Percentiles rank a stretch among this genome's conserved stretches.
These are phyloP conservation scores for Microcebus griseorufus DNA, from an alignment of 2,113 vertebrate genomes.

Conservation along the genomic window DNA sequence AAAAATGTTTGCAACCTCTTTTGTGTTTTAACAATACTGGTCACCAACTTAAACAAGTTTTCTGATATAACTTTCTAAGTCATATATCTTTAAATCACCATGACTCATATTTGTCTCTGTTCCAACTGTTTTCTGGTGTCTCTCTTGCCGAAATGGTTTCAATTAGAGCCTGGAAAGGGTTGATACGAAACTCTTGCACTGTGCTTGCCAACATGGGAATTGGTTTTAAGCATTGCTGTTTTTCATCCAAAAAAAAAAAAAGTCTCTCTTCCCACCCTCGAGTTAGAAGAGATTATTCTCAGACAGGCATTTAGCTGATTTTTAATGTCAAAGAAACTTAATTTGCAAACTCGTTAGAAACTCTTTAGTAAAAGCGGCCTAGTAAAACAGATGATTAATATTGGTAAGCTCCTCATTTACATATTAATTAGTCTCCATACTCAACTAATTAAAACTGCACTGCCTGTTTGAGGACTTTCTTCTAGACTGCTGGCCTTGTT, in stretches of 20 bases:
- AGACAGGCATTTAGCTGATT: constrained; percentile 79
- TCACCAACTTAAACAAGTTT: background rate
- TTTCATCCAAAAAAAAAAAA: constrained; percentile 79
- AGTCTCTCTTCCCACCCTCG: constrained; percentile 43
- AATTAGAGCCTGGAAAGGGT: constrained; percentile 81
- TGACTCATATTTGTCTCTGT: constrained; percentile 5
- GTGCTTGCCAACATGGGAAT: constrained; percentile 84
- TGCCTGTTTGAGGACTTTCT: constrained; percentile 82
- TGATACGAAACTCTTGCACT: constrained; percentile 64
- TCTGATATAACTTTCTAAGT: background rate
- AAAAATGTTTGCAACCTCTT: background rate
- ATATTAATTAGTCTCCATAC: constrained; percentile 89
- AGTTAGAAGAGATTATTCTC: constrained; percentile 76
- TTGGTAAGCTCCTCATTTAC: constrained; percentile 86
- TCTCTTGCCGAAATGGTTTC: constrained; percentile 81
- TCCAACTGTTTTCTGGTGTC: constrained; percentile 77
- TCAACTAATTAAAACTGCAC: constrained; percentile 85
- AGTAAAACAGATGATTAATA: constrained; percentile 89
- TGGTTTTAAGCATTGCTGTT: constrained; percentile 79
- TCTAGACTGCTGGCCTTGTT: constrained; percentile 76
- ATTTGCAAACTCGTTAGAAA: constrained; percentile 86
- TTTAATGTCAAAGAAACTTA: constrained; percentile 85
- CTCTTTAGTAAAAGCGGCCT: constrained; percentile 83
- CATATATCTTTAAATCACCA: constrained; percentile 43
- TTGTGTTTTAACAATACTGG: background rate